Evolutionary conservation across 1,140 invertebrate genomes (phyloP), one percentile per base, ranked within the genome.

Genomic region (Ridgeia piscesae): DNA sequence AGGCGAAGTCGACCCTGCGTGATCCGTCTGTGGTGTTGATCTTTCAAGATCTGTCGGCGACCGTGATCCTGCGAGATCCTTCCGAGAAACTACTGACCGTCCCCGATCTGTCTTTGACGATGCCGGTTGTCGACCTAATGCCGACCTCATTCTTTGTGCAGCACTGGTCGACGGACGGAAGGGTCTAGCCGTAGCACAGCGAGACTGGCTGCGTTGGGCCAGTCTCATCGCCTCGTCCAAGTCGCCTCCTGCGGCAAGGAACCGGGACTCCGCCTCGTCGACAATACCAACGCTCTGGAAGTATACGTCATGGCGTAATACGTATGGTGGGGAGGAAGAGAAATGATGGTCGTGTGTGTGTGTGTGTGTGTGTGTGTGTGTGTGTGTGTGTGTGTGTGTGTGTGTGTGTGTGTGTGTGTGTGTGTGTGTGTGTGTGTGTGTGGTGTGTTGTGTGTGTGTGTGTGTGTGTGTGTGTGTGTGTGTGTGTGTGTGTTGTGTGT

Each of bases 231-330:
- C 58, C 58, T 77, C 58, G 14, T 77, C 58, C 89, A 90, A 33
- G 89, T 90, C 89, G 35, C 89, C 89, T 34, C 89, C 89, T 34
- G 33, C n/a, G 4, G 14, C 34, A 33, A 90, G 31, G 89, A 90
- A 90, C 35, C 89, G 6, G 4, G 89, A 17, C 89, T 90, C 2
- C 17, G 2, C 33, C 35, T 90, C 89, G 33, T 90, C 89, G 17
- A 90, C 89, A 14, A 90, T 33, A 27, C 89, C 89, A 34, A 34
- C 35, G 21, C 89, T 90, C 89, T 90, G 89, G 4, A 89, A 89
- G 17, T 17, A 89, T 33, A 17, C 8, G 4, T 33, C 88, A 34
- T 89, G n/a, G 4, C n/a, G 8, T 89, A 33, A 33, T 4, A 33
- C 17, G 34, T 89, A 33, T 4, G n/a, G 17, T 6, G 8, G n/a